phyloP scores from a whole-genome alignment of 1,140 invertebrate genomes.

The Leptinotarsa undecemlineata region DNA sequence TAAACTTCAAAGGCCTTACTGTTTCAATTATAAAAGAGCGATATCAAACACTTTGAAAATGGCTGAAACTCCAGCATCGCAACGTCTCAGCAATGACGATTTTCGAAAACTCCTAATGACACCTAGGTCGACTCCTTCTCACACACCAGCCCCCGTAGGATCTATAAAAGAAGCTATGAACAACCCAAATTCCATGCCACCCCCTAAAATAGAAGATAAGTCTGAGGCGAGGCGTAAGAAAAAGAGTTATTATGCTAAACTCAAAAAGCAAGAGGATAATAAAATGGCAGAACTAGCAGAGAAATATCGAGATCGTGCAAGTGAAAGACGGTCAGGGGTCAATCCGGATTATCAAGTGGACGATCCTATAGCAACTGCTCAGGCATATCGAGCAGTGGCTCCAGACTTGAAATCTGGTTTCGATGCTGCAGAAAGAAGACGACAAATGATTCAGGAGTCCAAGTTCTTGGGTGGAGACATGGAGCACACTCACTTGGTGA shows the following conservation, averaged over 20 bases:
- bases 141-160: conserved; percentile 57
- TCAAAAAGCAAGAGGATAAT: conserved; percentile 95
- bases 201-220: conserved; percentile 58
- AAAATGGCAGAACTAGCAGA: conserved; percentile 93
- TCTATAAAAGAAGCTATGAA: conserved; percentile 65
- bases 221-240: conserved; percentile 76
- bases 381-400: conserved; percentile 92
- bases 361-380: conserved; percentile 85
- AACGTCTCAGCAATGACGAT: conserved; percentile 91
- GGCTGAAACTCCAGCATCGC: conserved; percentile 60
- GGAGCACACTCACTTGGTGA: conserved; percentile 99
- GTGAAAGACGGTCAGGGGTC: conserved; percentile 88
- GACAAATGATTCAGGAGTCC: conserved; percentile 97
- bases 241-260: conserved; percentile 90
- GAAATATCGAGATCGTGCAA: conserved; percentile 92
- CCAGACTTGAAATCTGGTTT: conserved; percentile 91
- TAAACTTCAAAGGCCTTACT: no score
- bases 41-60: not conserved
- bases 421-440: conserved; percentile 92
- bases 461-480: conserved; percentile 99
- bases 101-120: conserved; percentile 96
- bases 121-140: conserved; percentile 72
- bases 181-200: conserved; percentile 56
- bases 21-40: not conserved
- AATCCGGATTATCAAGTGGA: conserved; percentile 80